Percentiles rank a stretch among this genome's conserved stretches.
Conservation (phyloP, 2,113 vertebrate species). For the Lasiurus borealis region DNA sequence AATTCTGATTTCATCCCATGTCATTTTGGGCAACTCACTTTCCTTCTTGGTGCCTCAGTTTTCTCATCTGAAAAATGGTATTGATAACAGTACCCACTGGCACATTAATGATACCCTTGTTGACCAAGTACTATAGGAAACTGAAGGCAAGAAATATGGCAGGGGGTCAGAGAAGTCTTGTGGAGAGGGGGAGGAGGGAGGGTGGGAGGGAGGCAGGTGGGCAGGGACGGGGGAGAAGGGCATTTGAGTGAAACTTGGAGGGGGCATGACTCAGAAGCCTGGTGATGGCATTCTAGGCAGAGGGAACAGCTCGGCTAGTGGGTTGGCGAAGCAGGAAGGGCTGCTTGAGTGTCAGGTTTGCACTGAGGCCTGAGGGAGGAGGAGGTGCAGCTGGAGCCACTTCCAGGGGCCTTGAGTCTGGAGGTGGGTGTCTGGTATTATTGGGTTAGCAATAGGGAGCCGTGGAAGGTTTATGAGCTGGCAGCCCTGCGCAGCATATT, state of each 20-base stretch:
- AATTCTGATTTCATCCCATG: not conserved
- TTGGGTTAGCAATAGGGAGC: not conserved
- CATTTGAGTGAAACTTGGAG: not conserved
- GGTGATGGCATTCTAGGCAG: not conserved
- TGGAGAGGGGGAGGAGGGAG: not conserved
- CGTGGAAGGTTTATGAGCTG: not conserved
- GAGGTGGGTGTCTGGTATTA: not conserved
- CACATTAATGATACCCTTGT: not conserved
- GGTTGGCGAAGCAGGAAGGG: not conserved
- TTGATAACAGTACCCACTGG: not conserved
- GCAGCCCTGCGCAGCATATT: not conserved
- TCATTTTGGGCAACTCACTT: not conserved
- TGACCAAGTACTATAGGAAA: conserved; percentile 1
- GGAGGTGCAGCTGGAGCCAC: not conserved
- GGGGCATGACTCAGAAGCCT: not conserved
- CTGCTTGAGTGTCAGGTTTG: not conserved
- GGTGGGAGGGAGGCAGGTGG: not conserved
- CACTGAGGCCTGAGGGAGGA: not conserved
- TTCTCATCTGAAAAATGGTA: conserved; percentile 29
- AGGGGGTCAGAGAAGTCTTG: not conserved
- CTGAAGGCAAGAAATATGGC: not conserved
- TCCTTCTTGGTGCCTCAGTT: not conserved
- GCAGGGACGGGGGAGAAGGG: not conserved
- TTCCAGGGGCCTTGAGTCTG: not conserved
- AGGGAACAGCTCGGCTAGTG: not conserved